Percentiles rank a stretch among this genome's conserved stretches.
Conservation (phyloP, 2,888 invertebrate species). For the Agriotes lineatus region DNA sequence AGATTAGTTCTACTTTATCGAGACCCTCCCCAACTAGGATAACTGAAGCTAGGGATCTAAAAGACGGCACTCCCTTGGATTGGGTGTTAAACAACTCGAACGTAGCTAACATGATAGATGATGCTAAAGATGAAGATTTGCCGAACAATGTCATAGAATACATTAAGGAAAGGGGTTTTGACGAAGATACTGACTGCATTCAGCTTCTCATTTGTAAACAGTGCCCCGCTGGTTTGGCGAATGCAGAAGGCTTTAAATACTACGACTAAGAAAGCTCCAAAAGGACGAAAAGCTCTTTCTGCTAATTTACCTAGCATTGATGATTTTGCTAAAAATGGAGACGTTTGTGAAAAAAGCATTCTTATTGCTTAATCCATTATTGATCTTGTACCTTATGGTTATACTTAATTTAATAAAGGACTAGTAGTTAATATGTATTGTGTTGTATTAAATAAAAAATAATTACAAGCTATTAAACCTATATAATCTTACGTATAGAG, state of each 20-base stretch:
- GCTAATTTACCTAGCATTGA: conserved; percentile 73
- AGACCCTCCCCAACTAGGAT: conserved; percentile 64
- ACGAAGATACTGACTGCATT: conserved; percentile 77
- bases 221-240: conserved; percentile 79
- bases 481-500: too few species aligned
- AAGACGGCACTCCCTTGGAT: conserved; percentile 67
- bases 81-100: conserved; percentile 76
- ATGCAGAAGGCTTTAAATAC: conserved; percentile 78
- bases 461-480: conserved; percentile 5
- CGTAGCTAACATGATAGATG: conserved; percentile 70
- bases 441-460: conserved; percentile 12
- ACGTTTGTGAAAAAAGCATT: conserved; percentile 74
- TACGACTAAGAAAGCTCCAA: conserved; percentile 55
- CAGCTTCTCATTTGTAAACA: conserved; percentile 82
- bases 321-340: conserved; percentile 73
- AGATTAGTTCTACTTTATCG: conserved; percentile 74
- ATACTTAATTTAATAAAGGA: too few species aligned
- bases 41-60: conserved; percentile 54
- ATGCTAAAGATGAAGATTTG: conserved; percentile 74
- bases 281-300: conserved; percentile 66
- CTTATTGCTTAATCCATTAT: conserved; percentile 56
- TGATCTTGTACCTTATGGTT: too few species aligned
- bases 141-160: conserved; percentile 73
- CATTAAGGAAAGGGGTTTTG: conserved; percentile 69
- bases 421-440: too few species aligned